These are phyloP conservation scores for Maconellicoccus hirsutus DNA, from an alignment of 1,140 invertebrate genomes.

Conservation along the genomic window DNA sequence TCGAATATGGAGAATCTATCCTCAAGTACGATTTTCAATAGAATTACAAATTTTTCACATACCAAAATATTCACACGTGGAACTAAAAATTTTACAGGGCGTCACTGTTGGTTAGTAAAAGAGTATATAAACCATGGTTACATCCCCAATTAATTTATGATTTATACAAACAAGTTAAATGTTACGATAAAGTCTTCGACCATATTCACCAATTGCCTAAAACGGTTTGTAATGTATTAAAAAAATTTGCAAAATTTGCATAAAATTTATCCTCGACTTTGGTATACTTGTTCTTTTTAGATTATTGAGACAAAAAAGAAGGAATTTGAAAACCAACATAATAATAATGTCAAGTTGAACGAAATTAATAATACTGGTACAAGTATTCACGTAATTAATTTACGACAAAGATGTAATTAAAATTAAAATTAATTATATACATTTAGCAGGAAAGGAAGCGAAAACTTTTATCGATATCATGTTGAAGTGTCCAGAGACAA, in stretches of 20 bases:
- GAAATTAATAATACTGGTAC: background rate
- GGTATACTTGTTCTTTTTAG: no score
- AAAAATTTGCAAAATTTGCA: slow-evolving; percentile 33
- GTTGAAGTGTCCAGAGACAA: background rate
- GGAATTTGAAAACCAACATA: background rate
- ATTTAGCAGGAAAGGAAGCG: background rate
- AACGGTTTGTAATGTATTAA: slow-evolving; percentile 39
- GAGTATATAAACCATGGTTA: slow-evolving; percentile 29
- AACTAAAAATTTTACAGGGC: slow-evolving; percentile 24
- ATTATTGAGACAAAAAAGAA: slow-evolving; percentile 17
- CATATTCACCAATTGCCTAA: slow-evolving; percentile 36
- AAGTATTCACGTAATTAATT: background rate
- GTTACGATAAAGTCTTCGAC: slow-evolving; percentile 24
- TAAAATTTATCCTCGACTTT: no score
- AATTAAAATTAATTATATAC: background rate
- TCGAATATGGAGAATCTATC: background rate
- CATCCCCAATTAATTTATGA: slow-evolving; percentile 28
- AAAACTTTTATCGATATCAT: background rate
- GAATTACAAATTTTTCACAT: no score
- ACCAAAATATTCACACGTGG: no score
- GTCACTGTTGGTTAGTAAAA: slow-evolving; percentile 27
- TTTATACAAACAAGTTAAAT: slow-evolving; percentile 25
- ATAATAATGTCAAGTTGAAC: background rate
- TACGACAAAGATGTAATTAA: no score
- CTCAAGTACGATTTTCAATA: background rate